Percentiles rank a stretch among this genome's conserved stretches.
These are phyloP conservation scores for Grapholita molesta DNA, from an alignment of 1,140 invertebrate genomes.

Conservation along the genomic window DNA sequence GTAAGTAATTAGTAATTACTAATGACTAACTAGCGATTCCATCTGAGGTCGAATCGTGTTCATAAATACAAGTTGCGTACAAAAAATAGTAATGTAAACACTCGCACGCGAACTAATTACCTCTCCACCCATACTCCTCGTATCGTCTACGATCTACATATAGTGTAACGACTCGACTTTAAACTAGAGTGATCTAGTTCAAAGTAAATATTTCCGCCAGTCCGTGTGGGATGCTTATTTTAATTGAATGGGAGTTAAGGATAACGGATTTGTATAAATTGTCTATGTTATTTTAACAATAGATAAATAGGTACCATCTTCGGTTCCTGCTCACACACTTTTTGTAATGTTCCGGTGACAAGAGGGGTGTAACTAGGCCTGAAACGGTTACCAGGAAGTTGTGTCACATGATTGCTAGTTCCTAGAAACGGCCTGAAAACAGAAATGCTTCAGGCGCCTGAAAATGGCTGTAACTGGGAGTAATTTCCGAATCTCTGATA, in stretches of 20 bases:
- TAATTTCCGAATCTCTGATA: no score
- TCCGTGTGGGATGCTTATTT: slow-evolving; percentile 3
- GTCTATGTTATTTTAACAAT: neutral
- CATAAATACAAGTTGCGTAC: neutral
- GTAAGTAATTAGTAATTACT: neutral
- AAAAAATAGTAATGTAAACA: neutral
- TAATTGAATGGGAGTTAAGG: neutral
- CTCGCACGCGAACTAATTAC: slow-evolving; percentile 2
- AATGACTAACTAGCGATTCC: neutral
- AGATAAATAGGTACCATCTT: neutral
- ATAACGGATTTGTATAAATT: neutral
- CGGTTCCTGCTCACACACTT: no score
- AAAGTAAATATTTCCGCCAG: neutral
- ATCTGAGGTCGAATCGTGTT: neutral
- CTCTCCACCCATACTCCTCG: neutral
- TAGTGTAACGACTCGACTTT: neutral
- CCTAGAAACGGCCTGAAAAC: no score
- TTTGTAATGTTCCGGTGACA: no score
- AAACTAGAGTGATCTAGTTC: slow-evolving; percentile 1
- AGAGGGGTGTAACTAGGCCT: no score
- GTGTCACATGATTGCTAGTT: no score
- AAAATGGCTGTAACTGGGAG: no score
- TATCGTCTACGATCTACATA: neutral
- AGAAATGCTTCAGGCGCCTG: no score
- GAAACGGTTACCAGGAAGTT: no score